Base-by-base conservation (phyloP, 35 echinoderm and acorn worm species). In the Heliocidaris tuberculata region DNA sequence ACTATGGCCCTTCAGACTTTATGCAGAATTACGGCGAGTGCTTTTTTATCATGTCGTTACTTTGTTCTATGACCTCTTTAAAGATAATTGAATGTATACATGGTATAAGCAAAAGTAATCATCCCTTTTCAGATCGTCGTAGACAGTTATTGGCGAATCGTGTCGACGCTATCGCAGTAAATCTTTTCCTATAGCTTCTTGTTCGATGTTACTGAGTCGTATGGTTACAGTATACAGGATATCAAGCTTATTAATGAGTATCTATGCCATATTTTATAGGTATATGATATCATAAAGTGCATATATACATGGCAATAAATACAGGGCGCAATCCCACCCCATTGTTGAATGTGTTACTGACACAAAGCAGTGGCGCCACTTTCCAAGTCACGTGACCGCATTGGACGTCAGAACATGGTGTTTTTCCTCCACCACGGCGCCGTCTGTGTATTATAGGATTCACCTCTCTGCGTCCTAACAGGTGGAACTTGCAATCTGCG, bases 321-420 rank as follows among this genome's bases (percentile, higher is more conserved):
- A 78, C 65, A 27, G 7, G 65, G 65, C 65, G 65, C 19, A 78
- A 78, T 24, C 19, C 65, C 27, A 27, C 65, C 65, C 65, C 65
- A n/a, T 78, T 78, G 65, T 78, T 78, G 19, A 78, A 78, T 78
- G 65, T 78, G 65, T 78, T 78, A 7, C 17, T 7, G 27, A 27
- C 19, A 21, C 19, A 78, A 78, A 78, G 65, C 65, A 19, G 65
- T 78, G 65, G 65, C 65, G 65, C 21, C 65, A 78, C 19, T 78
- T 78, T 78, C 65, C 21, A 78, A 78, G 65, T 78, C 65, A 78
- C 65, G 65, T 78, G 65, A 78, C 27, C 65, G 21, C 21, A n/a
- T n/a, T 78, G 65, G 65, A 78, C 65, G 65, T 78, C 65, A 78
- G 27, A 78, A 78, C 65, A 78, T 78, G 65, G 65, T 78, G 65